Evolutionary conservation across 1,140 invertebrate species (phyloP), one percentile per base, ranked within the genome.

Genomic region (Acromyrmex heyeri): DNA sequence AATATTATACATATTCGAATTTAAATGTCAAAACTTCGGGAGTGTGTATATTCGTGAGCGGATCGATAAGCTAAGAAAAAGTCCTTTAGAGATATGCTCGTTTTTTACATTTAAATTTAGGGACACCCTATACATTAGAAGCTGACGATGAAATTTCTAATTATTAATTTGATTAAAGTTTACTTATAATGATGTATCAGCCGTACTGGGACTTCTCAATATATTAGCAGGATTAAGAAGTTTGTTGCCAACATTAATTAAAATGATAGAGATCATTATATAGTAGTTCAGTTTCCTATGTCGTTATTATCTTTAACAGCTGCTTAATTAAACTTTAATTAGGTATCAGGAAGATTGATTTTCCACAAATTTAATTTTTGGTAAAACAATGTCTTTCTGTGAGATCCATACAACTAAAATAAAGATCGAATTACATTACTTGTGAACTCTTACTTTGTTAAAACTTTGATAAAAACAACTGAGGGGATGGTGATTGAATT

Each of bases 211-310:
- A 75, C 16, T 61, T 3, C 18, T 38, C 69, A 18, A 73, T 75
- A 30, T 64, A 48, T 4, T 18, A 34, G 14, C 55, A 34, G 34
- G 38, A 83, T 83, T 75, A 75, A 75, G 53, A 75, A 83, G 69
- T 83, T 83, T 83, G 69, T 83, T 83, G 3, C 38, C 24, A 48
- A 83, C 69, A 61, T 34, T 83, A 83, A 83, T 83, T 75, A 83
- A 83, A 83, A 75, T 27, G 69, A 62, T 82, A 81, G 55, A 48
- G 79, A 82, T 82, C 67, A 75, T 57, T 70, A 69, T 21, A 38
- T 30, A 21, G 7, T n/a, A 2, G 24, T n/a, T n/a, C 16, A 83
- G 55, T 83, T 62, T 50, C 69, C 69, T 50, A 55, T 67, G 48
- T 21, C 38, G 5, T 30, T 8, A 27, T 61, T 73, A 75, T 61